Evolutionary conservation across 2,797 vertebrate genomes (phyloP).

Genomic region (Cyprinodon diabolis): DNA sequence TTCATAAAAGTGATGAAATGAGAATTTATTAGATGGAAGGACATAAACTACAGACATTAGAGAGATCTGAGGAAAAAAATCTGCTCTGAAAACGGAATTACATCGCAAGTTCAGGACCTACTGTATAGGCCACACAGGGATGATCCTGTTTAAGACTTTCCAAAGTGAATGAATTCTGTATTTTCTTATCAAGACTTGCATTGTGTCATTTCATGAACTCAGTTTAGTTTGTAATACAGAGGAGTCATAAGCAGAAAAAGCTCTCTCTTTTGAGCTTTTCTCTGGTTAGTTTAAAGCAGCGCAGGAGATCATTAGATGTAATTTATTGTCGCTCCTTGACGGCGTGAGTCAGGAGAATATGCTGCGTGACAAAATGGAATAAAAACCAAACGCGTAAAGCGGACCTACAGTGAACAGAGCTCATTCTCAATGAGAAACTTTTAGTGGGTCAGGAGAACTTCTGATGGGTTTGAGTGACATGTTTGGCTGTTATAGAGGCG

Average conservation of each 20-base stretch:
- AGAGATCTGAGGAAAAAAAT: not conserved
- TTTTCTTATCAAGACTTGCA: not conserved
- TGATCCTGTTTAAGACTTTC: not conserved
- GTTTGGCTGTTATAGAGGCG: not conserved
- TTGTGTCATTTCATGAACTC: not conserved
- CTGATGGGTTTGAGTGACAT: slow-evolving; percentile 1
- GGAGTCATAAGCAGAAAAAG: not conserved
- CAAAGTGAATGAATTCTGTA: not conserved
- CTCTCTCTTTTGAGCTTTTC: not conserved
- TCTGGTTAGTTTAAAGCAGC: not conserved
- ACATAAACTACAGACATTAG: not conserved
- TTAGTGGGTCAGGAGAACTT: not conserved
- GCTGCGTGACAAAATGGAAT: not conserved
- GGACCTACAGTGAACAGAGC: slow-evolving; percentile 11
- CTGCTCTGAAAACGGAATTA: not conserved
- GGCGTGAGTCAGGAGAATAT: not conserved
- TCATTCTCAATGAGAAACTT: slow-evolving; percentile 1
- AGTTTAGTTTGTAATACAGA: not conserved
- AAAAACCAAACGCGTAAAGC: not conserved
- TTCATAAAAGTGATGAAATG: slow-evolving; percentile 5
- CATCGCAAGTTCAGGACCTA: too few species aligned
- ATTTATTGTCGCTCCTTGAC: slow-evolving; percentile 2
- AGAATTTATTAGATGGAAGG: not conserved
- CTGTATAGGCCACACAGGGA: not conserved
- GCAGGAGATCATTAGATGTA: not conserved